Base-by-base conservation (phyloP, 2,113 vertebrate species). In the Scophthalmus maximus region DNA sequence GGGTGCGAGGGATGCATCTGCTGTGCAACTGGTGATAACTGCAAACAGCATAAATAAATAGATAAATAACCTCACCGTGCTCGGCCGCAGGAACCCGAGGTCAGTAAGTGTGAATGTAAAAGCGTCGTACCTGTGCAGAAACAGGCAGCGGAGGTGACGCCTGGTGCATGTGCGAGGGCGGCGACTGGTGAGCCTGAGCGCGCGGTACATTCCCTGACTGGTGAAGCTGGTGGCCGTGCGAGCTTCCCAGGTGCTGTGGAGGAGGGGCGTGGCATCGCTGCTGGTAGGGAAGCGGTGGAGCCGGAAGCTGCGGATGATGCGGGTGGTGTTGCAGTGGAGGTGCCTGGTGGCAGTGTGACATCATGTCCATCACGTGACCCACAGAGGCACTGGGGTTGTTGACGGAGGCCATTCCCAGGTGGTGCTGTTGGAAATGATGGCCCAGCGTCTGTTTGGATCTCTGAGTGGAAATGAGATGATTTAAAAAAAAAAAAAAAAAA, bases 281-380 rank as follows among this genome's bases (percentile, higher is more conserved):
- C 49, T 91, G 95, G 76, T 93, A 94, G 30, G 84, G 17, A 38
- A 94, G 84, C 0, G 94, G 94, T 30, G 93, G 95, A 76, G 95
- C 91, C 76, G 95, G 93, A 86, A 95, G 95, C 73, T 90, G 96
- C 1, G 83, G 36, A 38, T 87, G 89, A 59, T 96, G 96, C 0
- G 73, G 84, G 26, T 94, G 94, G 0, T 95, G 94, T 80, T 95
- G 95, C 85, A 97, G 88, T 26, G 96, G 96, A 34, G 88, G 95
- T 90, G 97, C 92, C 61, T 95, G 96, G 18, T 96, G 95, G 81
- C 94, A 95, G 0, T 94, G 94, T 76, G 94, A 93, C 96, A 98
- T 97, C 95, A 98, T 96, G 52, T 97, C 96, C 95, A 98, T 97
- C 95, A 97, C 96, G 88, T 97, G 96, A 68, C 95, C 95, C 93